phyloP scores from a whole-genome alignment of 2,888 invertebrate genomes.

The Trisateles emortualis region DNA sequence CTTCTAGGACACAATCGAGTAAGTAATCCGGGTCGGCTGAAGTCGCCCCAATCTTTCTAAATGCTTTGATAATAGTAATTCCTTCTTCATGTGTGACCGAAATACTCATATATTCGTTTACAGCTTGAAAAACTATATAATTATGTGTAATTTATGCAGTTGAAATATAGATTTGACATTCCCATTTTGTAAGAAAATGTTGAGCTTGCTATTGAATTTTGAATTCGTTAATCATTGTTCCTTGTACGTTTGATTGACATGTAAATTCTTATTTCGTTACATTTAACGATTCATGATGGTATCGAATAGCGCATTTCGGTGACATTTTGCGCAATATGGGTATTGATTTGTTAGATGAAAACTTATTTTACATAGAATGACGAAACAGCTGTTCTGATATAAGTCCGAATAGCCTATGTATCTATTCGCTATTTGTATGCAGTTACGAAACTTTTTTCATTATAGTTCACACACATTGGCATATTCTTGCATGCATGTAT shows the following conservation, averaged over 20 bases:
- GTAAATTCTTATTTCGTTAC: slow-evolving; percentile 65
- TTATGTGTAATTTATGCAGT: slow-evolving; percentile 31
- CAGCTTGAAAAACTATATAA: slow-evolving; percentile 19
- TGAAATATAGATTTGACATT: slow-evolving; percentile 35
- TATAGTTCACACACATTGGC: slow-evolving; percentile 32
- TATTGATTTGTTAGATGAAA: slow-evolving; percentile 82
- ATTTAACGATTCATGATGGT: slow-evolving; percentile 59
- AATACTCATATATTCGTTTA: slow-evolving; percentile 40
- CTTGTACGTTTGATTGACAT: slow-evolving; percentile 68
- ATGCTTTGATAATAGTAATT: slow-evolving; percentile 68
- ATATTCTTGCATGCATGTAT: slow-evolving; percentile 13
- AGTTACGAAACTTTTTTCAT: slow-evolving; percentile 56
- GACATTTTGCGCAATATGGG: slow-evolving; percentile 84
- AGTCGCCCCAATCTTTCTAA: slow-evolving; percentile 72
- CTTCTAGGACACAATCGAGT: slow-evolving; percentile 94
- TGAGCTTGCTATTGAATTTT: slow-evolving; percentile 59
- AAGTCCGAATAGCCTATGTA: slow-evolving; percentile 48
- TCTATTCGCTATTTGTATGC: slow-evolving; percentile 34
- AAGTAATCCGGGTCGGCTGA: slow-evolving; percentile 87
- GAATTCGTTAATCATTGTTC: slow-evolving; percentile 72
- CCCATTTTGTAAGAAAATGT: slow-evolving; percentile 46
- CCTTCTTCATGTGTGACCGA: slow-evolving; percentile 54
- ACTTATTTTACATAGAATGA: slow-evolving; percentile 76
- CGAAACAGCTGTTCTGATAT: slow-evolving; percentile 83
- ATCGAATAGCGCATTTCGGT: slow-evolving; percentile 76